Evolutionary conservation across 2,113 vertebrate species (phyloP), one percentile per base, ranked within the genome.

Genomic region (Actenoides hombroni): DNA sequence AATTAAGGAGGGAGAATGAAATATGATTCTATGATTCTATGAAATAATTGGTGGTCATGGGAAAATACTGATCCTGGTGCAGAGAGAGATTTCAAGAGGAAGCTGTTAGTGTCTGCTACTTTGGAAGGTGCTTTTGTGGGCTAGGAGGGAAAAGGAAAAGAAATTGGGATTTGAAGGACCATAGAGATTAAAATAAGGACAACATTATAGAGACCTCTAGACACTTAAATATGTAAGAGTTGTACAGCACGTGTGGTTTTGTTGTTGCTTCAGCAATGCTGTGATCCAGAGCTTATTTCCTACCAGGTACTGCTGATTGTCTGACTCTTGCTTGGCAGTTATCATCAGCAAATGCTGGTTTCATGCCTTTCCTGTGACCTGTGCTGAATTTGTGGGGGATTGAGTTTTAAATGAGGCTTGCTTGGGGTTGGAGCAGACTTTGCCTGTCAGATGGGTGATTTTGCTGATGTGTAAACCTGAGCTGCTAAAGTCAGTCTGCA

Each of bases 251-350:
- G 29, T 1, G 3, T 20, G 17, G 31, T 12, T 80, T 56, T 71
- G 35, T 37, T 51, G 40, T 59, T 70, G 37, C 28, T 68, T 78
- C n/a, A 39, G 39, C 65, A 82, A 56, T 29, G n/a, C 40, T 5
- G 17, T 37, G 26, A 6, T 53, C 35, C 0, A 5, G 37, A 67
- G 39, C 26, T 71, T 13, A 6, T 37, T 76, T 80, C 17, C 16
- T n/a, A 10, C 26, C 5, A 0, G 31, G 2, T 76, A 7, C 57
- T 7, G 8, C 56, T 21, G 5, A 7, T 4, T 12, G 10, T 12
- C 71, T 44, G 60, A 7, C 25, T 59, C 25, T 21, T 16, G 31
- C 57, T 63, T 54, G 56, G 42, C 14, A 24, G 19, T 75, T 64
- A 5, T 0, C 12, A 4, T 46, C 44, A 6, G 46, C 31, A 35